Base-by-base conservation (phyloP, 2,888 invertebrate genomes). In the Kuschelorhynchus macadamiae region DNA sequence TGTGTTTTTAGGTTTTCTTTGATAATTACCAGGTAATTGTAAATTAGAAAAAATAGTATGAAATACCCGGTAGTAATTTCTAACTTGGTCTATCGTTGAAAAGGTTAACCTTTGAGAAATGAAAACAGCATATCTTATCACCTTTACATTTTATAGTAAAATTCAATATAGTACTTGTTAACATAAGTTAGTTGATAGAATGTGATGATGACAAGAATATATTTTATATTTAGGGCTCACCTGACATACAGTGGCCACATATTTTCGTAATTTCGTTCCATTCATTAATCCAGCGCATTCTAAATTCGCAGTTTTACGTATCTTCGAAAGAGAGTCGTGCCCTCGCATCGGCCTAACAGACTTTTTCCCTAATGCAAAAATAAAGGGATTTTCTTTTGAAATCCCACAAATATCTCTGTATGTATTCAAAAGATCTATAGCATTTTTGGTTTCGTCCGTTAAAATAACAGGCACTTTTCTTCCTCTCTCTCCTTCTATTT, bases 391-490 rank as follows among this genome's bases (percentile, higher is more conserved):
- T 20, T 67, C 21, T 42, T 8, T 18, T n/a, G 41, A 42, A 33
- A 62, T 64, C 4, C 46, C 46, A 14, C 20, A 14, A 12, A 14
- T 5, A 47, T 25, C n/a, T 5, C 47, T 20, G 17, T 47, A 7
- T 20, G 25, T 20, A 17, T 25, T 47, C 14, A 47, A 30, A 25
- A 47, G n/a, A 14, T 47, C 47, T 25, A 47, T 47, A 17, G 25
- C 21, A 12, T 47, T 25, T 14, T 47, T 47, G 8, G 25, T 30
- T 14, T 25, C 4, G 7, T 44, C 33, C 2, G 71, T 67, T 39
- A 74, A 50, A 2, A 74, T 18, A 8, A 74, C 67, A 5, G 72
- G 72, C n/a, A 72, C 66, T 30, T 61, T 65, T 49, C 57, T 52
- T 1, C 71, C 70, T 9, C 71, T 41, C 53, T 73, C 68, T 16